phyloP scores from a whole-genome alignment of 2,113 vertebrate genomes.

The Microcebus griseorufus region DNA sequence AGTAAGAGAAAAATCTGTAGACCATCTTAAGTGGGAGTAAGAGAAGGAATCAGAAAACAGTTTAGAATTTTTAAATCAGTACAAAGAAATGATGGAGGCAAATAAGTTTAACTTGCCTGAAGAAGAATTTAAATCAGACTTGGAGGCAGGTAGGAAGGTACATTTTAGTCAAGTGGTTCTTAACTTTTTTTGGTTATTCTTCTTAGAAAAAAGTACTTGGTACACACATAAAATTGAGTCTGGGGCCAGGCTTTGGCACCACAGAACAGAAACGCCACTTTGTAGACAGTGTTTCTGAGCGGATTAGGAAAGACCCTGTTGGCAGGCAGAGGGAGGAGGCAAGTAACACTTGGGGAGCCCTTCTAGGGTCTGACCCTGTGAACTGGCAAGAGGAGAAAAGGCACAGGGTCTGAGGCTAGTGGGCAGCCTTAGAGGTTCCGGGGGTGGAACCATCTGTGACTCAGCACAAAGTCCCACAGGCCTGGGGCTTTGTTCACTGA shows the following conservation, averaged over 20 bases:
- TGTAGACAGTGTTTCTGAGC: neutral
- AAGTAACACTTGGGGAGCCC: neutral
- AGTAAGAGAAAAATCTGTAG: neutral
- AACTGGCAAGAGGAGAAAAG: neutral
- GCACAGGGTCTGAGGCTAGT: neutral
- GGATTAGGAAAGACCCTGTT: neutral
- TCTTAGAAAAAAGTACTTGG: neutral
- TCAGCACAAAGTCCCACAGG: neutral
- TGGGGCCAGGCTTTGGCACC: neutral
- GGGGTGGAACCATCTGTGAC: neutral
- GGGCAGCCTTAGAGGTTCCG: neutral
- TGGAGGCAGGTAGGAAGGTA: neutral
- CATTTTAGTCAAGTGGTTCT: neutral
- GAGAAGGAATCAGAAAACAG: neutral
- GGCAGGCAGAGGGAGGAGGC: neutral
- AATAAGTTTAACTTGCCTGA: neutral
- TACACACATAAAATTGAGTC: neutral
- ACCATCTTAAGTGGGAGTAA: neutral
- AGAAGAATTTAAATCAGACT: neutral
- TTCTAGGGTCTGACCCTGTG: neutral
- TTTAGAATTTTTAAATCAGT: neutral
- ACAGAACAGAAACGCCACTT: neutral
- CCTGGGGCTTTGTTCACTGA: neutral
- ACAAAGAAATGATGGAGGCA: neutral
- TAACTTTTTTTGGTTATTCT: neutral